phyloP scores from a whole-genome alignment of 2,113 vertebrate species.

The Picathartes gymnocephalus region DNA sequence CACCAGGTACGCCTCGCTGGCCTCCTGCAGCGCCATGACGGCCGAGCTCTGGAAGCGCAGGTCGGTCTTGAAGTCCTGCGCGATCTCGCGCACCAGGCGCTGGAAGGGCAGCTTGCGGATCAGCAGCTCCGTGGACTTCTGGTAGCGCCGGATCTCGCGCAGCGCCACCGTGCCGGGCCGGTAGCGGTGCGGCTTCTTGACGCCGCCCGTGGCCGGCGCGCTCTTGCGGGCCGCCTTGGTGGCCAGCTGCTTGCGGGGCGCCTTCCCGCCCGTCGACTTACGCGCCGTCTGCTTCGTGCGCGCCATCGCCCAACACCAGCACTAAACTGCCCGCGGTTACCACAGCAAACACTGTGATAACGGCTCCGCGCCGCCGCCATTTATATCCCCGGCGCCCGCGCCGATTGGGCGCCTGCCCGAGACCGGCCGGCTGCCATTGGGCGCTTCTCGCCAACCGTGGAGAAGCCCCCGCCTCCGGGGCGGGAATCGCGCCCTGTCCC shows the following conservation, averaged over 20 bases:
- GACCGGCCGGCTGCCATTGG: no score
- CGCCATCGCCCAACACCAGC: no score
- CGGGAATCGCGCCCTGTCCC: no score
- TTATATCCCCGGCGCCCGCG: no score
- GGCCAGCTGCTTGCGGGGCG: constrained; percentile 64
- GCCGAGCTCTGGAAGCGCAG: constrained; percentile 64
- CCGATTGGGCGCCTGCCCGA: no score
- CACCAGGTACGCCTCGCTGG: constrained; percentile 65
- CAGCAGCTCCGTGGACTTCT: constrained; percentile 67
- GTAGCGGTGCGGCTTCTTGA: constrained; percentile 54
- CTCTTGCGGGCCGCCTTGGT: constrained; percentile 44
- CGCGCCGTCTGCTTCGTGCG: constrained; percentile 13
- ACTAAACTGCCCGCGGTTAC: no score
- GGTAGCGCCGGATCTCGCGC: constrained; percentile 74
- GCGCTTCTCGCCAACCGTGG: no score
- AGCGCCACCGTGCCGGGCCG: constrained; percentile 59
- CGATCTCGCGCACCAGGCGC: constrained; percentile 69
- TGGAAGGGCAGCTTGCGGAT: constrained; percentile 82
- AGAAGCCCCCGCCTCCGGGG: no score
- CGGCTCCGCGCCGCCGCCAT: no score
- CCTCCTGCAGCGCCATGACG: constrained; percentile 69
- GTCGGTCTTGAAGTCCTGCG: constrained; percentile 68
- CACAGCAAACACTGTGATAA: no score
- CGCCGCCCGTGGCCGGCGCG: constrained; percentile 26
- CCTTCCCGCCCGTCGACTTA: constrained; percentile 65